Evolutionary conservation across 2,797 vertebrate genomes (phyloP), one percentile per base, ranked within the genome.

Genomic region (Gallinago stenura): DNA sequence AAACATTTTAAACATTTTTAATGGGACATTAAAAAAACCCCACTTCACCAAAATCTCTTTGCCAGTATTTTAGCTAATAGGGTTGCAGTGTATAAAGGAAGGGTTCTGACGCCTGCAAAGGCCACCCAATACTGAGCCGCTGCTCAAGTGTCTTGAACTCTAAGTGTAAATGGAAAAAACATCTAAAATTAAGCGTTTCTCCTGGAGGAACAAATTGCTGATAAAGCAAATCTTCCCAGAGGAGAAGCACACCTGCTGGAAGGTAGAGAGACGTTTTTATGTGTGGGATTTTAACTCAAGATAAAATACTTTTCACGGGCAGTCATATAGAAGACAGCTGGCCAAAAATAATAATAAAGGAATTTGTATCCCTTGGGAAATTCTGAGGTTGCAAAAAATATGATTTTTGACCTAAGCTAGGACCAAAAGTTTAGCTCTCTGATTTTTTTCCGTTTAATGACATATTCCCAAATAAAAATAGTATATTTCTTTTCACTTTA

Each of bases 161-260:
- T 87, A 97, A 94, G 96, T 97, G 96, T 94, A 93, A 97, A 97
- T 97, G 95, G 94, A 92, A 97, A 97, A 97, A 97, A 92, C 96
- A 97, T 95, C 83, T 80, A 89, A 95, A 96, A 97, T 93, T 92
- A 95, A 97, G 53, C 37, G 54, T 94, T 96, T 95, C 88, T 96
- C 93, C 96, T 95, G 94, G 57, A 95, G 93, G 84, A 95, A 95
- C 95, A 95, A 81, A 73, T 89, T 89, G 93, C 93, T 97, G 94
- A 97, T 97, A 97, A 95, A 97, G 91, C 90, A 94, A 92, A 95
- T 85, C 91, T 93, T 84, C 95, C 94, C 94, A 77, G 1, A 90
- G 96, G 95, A 94, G 68, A 71, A 89, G 91, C 95, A 93, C 96
- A 97, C 96, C 96, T 97, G 96, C 91, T 95, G 80, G 91, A 95